Evolutionary conservation across 2,888 invertebrate genomes (phyloP).

Genomic region (Trachelus stipa): DNA sequence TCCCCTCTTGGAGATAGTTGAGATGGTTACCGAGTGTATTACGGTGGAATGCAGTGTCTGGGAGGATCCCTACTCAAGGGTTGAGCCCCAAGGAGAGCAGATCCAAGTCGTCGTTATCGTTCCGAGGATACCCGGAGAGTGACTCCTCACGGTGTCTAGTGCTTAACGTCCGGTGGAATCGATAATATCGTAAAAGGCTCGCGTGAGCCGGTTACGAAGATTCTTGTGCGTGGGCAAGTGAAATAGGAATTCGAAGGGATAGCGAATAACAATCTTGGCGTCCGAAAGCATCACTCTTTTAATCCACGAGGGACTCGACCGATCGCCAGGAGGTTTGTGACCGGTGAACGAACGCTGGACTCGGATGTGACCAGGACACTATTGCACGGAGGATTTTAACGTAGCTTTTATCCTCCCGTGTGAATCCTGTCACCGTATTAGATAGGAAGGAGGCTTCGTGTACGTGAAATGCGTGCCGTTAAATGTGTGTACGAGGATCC

Average conservation of each 20-base stretch:
- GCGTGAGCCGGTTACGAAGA: background rate
- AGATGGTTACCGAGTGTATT: background rate
- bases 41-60: conserved; percentile 1
- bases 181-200: background rate
- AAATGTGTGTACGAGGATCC: background rate
- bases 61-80: background rate
- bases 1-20: background rate
- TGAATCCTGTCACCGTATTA: background rate
- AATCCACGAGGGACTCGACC: background rate
- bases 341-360: background rate
- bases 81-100: background rate
- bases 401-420: background rate
- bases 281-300: background rate
- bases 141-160: background rate
- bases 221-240: background rate
- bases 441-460: background rate
- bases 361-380: background rate
- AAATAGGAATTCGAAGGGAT: background rate
- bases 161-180: background rate
- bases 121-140: background rate
- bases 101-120: background rate
- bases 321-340: background rate
- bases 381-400: background rate
- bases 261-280: background rate
- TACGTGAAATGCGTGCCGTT: background rate